Base-by-base conservation (phyloP, 1,140 invertebrate genomes). In the Tribolium madens region DNA sequence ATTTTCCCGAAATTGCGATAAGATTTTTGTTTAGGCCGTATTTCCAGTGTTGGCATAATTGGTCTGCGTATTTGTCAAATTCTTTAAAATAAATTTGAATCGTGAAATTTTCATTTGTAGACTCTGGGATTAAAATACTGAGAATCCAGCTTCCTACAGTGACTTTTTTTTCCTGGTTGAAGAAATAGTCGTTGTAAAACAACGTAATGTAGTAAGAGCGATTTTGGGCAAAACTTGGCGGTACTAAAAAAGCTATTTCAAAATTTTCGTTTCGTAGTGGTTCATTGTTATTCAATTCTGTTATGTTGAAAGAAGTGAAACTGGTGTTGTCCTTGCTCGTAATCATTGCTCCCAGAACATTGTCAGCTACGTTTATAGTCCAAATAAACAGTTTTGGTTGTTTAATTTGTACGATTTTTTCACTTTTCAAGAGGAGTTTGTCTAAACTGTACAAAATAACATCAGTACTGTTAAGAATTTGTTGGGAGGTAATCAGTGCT, bases 61-160 rank as follows among this genome's bases (percentile, higher is more conserved):
- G 10, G 2, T 31, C 1, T 15, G 13, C 3, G 12, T 31, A 31
- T 3, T 31, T 33, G 14, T 14, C 7, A 12, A 33, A 33, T 12
- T 64, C 21, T 64, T 64, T 64, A 26, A 12, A 64, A 14, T 64
- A 64, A 12, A 64, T 64, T 64, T 64, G 31, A 4, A 64, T 64
- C 18, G 52, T 21, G 4, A 10, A 57, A 14, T 64, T 64, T 2
- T 0, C 6, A 5, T 12, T 14, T 3, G 13, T 12, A 10, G 21
- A 21, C 6, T 14, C 15, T 50, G 57, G 57, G 13, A 64, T 33
- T 33, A 64, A 33, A 33, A 64, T 64, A 33, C 31, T 64, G 26
- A 64, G 3, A 33, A 64, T 64, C 57, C 57, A 33, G 12, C 57
- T 64, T 4, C 52, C 52, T 26, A 33, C 57, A 64, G 26, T 64